Percentiles rank a stretch among this genome's conserved stretches.
Conservation (phyloP, 35 echinoderm and acorn worm genomes). For the Chiridota heheva region DNA sequence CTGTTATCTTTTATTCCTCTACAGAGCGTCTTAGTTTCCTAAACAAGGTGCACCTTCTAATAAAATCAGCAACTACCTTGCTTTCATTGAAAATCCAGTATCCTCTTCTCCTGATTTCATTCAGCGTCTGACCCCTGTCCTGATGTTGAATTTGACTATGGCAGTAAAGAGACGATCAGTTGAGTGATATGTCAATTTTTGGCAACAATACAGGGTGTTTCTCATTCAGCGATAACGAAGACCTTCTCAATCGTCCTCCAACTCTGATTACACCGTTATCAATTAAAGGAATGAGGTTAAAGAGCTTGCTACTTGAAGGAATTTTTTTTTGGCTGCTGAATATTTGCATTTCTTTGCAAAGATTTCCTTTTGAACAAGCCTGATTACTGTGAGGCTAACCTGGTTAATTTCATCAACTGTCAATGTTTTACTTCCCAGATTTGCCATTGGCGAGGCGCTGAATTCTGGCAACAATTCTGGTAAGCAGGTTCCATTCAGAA, state of each 20-base stretch:
- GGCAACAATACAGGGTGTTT: conserved; percentile 41
- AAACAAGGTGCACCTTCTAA: conserved; percentile 10
- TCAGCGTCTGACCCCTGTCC: conserved; percentile 33
- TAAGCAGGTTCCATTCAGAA: conserved; percentile 2
- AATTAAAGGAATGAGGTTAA: conserved; percentile 18
- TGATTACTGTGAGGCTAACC: neutral
- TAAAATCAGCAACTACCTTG: neutral
- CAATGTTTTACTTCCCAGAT: neutral
- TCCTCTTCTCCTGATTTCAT: conserved; percentile 20
- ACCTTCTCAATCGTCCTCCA: conserved; percentile 10
- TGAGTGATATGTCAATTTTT: conserved; percentile 26
- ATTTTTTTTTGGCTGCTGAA: neutral
- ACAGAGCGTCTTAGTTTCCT: conserved; percentile 31
- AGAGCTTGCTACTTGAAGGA: neutral
- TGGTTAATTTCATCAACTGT: conserved; percentile 26
- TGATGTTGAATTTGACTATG: conserved; percentile 19
- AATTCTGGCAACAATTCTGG: conserved; percentile 19
- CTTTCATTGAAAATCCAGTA: neutral
- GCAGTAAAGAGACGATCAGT: conserved; percentile 7
- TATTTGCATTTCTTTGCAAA: conserved; percentile 31
- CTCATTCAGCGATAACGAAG: neutral
- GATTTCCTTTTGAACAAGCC: neutral
- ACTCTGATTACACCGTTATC: conserved; percentile 23
- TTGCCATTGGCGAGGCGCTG: neutral
- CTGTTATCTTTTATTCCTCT: conserved; percentile 24